Conservation (phyloP, 2,113 vertebrate species). For the Thalassoma bifasciatum region DNA sequence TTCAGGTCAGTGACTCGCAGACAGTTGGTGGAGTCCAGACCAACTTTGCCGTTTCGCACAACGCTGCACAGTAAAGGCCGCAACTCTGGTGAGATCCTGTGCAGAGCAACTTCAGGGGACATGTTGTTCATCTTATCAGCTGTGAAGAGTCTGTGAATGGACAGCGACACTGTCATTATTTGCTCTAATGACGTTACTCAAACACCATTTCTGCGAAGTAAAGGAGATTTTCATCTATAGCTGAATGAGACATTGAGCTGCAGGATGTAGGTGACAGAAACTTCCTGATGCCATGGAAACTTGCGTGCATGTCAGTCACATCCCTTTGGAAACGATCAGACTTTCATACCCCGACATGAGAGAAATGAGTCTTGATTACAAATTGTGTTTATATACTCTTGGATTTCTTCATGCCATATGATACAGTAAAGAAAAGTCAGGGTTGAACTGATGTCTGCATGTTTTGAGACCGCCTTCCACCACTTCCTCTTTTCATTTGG, state of each 20-base stretch:
- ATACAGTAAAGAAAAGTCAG: not conserved
- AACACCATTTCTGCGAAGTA: not conserved
- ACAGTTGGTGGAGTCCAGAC: conserved; percentile 94
- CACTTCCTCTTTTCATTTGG: too few species aligned
- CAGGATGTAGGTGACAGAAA: not conserved
- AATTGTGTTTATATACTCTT: not conserved
- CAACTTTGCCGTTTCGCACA: conserved; percentile 95
- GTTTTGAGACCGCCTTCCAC: not conserved
- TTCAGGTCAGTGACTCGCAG: conserved; percentile 98
- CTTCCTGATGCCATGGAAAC: conserved; percentile 5
- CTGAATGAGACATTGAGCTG: not conserved
- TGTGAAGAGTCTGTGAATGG: conserved; percentile 32
- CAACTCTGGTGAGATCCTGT: conserved; percentile 93
- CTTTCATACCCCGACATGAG: not conserved
- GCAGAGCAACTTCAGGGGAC: conserved; percentile 95
- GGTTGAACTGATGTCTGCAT: not conserved
- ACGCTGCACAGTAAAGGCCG: conserved; percentile 93
- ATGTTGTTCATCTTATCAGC: conserved; percentile 84
- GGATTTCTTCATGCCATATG: not conserved
- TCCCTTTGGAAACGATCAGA: not conserved
- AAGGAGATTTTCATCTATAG: too few species aligned
- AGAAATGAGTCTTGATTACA: not conserved
- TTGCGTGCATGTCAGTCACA: not conserved
- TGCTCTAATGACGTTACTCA: not conserved
- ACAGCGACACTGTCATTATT: not conserved